Evolutionary conservation across 2,113 vertebrate genomes (phyloP), one percentile per base, ranked within the genome.

Genomic region (Jacana jacana): DNA sequence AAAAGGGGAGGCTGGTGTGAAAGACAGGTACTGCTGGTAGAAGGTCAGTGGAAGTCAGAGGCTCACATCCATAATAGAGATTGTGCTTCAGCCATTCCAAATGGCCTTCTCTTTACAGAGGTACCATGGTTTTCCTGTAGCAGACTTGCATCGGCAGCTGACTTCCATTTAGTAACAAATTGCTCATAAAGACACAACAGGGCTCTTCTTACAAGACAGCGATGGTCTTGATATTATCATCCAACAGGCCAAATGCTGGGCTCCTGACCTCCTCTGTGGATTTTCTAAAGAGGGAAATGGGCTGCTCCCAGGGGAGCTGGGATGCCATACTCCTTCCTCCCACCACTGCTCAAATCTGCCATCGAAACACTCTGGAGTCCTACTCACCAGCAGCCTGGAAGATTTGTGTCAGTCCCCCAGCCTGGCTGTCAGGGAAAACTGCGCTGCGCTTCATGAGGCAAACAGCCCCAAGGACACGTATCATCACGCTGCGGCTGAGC

Each of bases 221-320:
- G 3, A 78, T 2, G 1, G 23, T 54, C 63, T 71, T 72, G 70
- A 30, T 80, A 66, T 35, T 48, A 54, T 20, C 72, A 63, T 22
- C 30, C 63, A 83, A 51, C 51, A 60, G 68, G 31, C 48, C 48
- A 39, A 86, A 70, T 4, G 2, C 37, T 44, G 9, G 42, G 79
- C 51, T 64, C 81, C n/a, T 64, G 70, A 93, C 24, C 51, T 94
- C 30, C 54, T 83, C 55, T 57, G 42, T n/a, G 28, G 30, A 76
- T 91, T 85, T 96, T 70, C 58, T 76, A 72, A 37, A 89, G 46
- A 82, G 66, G 55, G 85, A 94, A 93, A 90, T 3, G 10, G 33
- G 51, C 85, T 88, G 42, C 64, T 91, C 81, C 42, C 63, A 80
- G 37, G 40, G 63, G 61, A 69, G 19, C 8, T 30, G 46, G 42